Base-by-base conservation (phyloP, 2,797 vertebrate genomes). In the Anolis apletophallus region DNA sequence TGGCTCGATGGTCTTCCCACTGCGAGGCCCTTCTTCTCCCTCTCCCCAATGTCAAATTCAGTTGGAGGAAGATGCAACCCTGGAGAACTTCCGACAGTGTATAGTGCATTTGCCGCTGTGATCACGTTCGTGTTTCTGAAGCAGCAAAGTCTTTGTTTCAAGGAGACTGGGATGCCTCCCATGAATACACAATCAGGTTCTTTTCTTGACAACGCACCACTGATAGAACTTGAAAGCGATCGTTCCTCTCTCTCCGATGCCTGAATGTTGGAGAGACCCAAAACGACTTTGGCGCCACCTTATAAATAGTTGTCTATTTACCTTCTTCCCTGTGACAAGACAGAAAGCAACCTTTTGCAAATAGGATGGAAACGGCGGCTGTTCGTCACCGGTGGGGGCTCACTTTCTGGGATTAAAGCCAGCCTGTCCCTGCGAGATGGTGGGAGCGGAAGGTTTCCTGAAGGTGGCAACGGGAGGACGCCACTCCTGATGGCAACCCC, bases 41-140 rank as follows among this genome's bases (percentile, higher is more conserved):
- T 13, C 13, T 29, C 21, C 26, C 55, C 26, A 3, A 80, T 76
- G 75, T 9, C 87, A 89, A 72, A 76, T 50, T 16, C 64, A 88
- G 80, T 11, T 84, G 74, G 46, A 88, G 86, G 69, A 32, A 32
- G 59, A 88, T 75, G 89, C 81, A 85, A 73, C 61, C 80, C 89
- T 91, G 85, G 36, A 2, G 89, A 81, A 34, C 73, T 80, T 75
- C 16, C n/a, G 0, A 68, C 59, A 57, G 84, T 9, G 40, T 2
- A 61, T 29, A 6, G 32, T 11, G 36, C 34, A 12, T 40, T 29
- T 3, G 34, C 34, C 32, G 23, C 10, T 11, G 34, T 16, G 46
- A 23, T 13, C 19, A 13, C 40, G 34, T 59, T 21, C 32, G 10
- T 59, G 10, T 34, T 23, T 40, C 5, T 73, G 21, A 14, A 21